phyloP scores from a whole-genome alignment of 2,113 vertebrate genomes.

The Ia io region DNA sequence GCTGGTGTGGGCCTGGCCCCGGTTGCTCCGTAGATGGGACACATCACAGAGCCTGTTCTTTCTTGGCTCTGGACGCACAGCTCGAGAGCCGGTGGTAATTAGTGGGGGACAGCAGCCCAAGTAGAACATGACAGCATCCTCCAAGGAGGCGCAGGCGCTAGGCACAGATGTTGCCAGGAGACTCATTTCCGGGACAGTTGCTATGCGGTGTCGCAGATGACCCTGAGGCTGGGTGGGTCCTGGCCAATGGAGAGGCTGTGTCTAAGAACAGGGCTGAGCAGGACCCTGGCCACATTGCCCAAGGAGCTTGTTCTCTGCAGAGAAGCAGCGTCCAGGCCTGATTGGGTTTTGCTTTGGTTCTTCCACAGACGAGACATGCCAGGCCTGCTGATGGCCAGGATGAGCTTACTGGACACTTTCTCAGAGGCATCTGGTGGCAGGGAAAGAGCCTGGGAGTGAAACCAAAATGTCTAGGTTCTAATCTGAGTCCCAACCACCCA shows the following conservation, averaged over 20 bases:
- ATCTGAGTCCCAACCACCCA: no score
- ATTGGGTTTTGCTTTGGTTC: background rate
- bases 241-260: background rate
- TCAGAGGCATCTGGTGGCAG: background rate
- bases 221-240: background rate
- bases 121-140: slow-evolving; percentile 48
- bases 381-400: background rate
- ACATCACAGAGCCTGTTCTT: background rate
- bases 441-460: background rate
- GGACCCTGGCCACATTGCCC: background rate
- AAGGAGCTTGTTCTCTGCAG: background rate
- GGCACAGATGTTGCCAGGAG: slow-evolving; percentile 13
- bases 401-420: background rate
- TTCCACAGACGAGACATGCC: background rate
- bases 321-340: background rate
- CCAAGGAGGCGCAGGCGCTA: slow-evolving; percentile 44
- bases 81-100: slow-evolving; percentile 59
- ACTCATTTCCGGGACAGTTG: background rate
- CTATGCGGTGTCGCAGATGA: background rate
- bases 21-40: background rate
- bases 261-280: background rate
- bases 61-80: background rate
- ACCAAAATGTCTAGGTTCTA: background rate
- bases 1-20: background rate
- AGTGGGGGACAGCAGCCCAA: slow-evolving; percentile 40